Percentiles rank a stretch among this genome's conserved stretches.
Conservation (phyloP, 2,797 vertebrate species). For the Gymnoscopelus braueri region DNA sequence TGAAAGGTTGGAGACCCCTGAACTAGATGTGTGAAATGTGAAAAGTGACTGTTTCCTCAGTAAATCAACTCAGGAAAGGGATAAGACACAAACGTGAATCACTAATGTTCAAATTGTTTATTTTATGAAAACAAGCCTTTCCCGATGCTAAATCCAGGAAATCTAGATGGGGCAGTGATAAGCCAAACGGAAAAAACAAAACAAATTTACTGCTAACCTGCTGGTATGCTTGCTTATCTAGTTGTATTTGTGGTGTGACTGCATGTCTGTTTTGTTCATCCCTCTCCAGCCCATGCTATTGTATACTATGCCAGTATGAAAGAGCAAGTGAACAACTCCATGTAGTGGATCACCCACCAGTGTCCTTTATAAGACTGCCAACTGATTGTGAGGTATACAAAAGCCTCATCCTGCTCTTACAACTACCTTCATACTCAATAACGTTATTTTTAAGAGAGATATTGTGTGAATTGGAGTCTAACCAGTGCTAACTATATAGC, state of each 20-base stretch:
- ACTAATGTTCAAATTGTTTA: neutral
- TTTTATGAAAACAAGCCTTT: conserved; percentile 4
- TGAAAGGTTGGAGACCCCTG: no score
- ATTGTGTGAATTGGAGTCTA: no score
- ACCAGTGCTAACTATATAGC: no score
- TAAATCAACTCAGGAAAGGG: no score
- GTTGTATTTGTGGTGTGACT: conserved; percentile 4
- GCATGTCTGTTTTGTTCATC: neutral
- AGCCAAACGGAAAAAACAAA: neutral
- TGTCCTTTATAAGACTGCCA: conserved; percentile 39
- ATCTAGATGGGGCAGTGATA: conserved; percentile 1
- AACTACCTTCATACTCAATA: conserved; percentile 30
- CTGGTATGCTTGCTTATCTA: neutral
- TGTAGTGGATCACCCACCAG: neutral
- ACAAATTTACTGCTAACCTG: neutral
- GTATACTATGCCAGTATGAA: conserved; percentile 16
- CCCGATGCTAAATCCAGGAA: neutral
- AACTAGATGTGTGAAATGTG: no score
- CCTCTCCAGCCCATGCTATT: neutral
- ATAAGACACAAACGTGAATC: no score
- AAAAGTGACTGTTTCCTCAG: no score
- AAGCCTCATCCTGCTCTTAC: conserved; percentile 34
- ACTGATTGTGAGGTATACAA: conserved; percentile 22
- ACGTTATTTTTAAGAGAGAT: no score
- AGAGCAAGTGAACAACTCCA: conserved; percentile 6